These are phyloP conservation scores for Drepana falcataria DNA, from an alignment of 2,888 invertebrate genomes.

Conservation along the genomic window DNA sequence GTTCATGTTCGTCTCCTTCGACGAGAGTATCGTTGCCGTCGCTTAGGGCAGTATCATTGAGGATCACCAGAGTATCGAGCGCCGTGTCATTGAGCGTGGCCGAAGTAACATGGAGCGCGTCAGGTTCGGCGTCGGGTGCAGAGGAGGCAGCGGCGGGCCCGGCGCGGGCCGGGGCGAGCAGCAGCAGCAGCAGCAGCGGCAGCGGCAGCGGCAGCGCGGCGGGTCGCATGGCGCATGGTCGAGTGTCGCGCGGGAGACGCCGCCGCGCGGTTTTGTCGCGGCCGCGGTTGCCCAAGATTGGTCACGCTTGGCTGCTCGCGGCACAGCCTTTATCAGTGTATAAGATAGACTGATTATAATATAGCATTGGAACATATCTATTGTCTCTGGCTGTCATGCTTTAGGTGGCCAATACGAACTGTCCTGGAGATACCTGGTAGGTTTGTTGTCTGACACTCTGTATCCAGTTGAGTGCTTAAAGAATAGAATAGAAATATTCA, in stretches of 20 bases:
- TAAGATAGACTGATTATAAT: background rate
- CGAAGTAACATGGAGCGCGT: slow-evolving; percentile 13
- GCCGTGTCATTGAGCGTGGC: slow-evolving; percentile 8
- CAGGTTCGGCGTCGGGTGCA: slow-evolving; percentile 3
- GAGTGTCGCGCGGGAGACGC: slow-evolving; percentile 57
- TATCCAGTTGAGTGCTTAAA: no score
- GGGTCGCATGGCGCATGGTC: slow-evolving; percentile 61
- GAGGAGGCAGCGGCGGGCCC: slow-evolving; percentile 16
- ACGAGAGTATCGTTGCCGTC: slow-evolving; percentile 33
- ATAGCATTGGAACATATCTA: background rate
- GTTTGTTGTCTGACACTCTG: no score
- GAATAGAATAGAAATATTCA: no score
- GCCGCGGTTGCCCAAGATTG: slow-evolving; percentile 49
- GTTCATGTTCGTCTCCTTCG: slow-evolving; percentile 46
- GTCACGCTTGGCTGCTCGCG: slow-evolving; percentile 35
- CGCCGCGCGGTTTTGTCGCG: slow-evolving; percentile 60
- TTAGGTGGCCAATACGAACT: no score
- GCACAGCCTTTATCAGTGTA: slow-evolving; percentile 1
- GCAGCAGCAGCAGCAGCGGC: slow-evolving; percentile 33
- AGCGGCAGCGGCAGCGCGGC: slow-evolving; percentile 32
- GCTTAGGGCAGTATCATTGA: slow-evolving; percentile 13
- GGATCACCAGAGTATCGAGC: slow-evolving; percentile 17
- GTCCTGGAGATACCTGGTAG: no score
- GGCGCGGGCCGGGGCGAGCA: slow-evolving; percentile 34
- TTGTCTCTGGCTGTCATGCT: background rate